Evolutionary conservation across 2,797 vertebrate species (phyloP).

Genomic region (Vultur gryphus): DNA sequence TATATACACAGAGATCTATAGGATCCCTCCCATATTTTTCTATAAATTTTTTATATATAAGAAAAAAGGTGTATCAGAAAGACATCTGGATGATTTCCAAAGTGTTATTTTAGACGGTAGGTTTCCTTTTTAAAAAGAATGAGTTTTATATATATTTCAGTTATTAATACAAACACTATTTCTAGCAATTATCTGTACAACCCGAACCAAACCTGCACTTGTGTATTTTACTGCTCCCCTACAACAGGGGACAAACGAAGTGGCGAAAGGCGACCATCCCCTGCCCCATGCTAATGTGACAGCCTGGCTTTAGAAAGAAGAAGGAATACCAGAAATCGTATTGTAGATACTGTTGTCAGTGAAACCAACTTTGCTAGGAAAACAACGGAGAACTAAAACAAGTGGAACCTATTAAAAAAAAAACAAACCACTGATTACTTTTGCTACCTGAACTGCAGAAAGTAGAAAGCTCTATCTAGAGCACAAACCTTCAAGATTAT

Average conservation of each 20-base stretch:
- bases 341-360: not conserved
- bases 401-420: not conserved
- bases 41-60: fast-evolving
- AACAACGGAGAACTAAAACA: not conserved
- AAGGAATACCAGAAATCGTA: not conserved
- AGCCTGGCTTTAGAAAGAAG: not conserved
- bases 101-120: not conserved
- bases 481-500: not conserved
- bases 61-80: not conserved
- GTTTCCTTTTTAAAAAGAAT: not conserved
- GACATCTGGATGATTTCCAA: not conserved
- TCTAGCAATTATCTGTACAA: not conserved
- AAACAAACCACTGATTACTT: not conserved
- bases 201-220: not conserved
- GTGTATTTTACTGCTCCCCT: not conserved
- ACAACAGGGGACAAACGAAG: not conserved
- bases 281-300: fast-evolving
- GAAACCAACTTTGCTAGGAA: not conserved
- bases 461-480: not conserved
- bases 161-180: not conserved
- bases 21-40: fast-evolving
- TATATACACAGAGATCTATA: not conserved
- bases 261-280: not conserved
- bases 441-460: not conserved
- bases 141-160: not conserved